A percentile compares a stretch with the other conserved stretches of the same genome.
Conservation (phyloP, 2,113 vertebrate species). For the Miniopterus natalensis region DNA sequence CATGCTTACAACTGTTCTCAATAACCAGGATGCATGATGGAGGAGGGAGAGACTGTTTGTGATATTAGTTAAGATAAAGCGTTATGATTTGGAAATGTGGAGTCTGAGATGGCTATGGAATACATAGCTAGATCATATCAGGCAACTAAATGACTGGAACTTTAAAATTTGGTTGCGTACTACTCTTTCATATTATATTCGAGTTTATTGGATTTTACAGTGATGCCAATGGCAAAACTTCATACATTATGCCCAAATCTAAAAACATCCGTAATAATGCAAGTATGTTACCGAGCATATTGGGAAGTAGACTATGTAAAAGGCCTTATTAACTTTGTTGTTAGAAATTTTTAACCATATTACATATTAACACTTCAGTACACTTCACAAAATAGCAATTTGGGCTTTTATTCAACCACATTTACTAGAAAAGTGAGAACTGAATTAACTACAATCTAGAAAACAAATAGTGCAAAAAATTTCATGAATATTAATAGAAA, state of each 20-base stretch:
- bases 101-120: not conserved
- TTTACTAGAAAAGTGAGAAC: conserved; percentile 73
- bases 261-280: conserved; percentile 57
- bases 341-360: conserved; percentile 75
- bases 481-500: conserved; percentile 81
- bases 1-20: not conserved
- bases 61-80: not conserved
- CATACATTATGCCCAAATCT: conserved; percentile 37
- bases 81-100: not conserved
- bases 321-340: conserved; percentile 70
- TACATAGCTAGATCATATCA: not conserved
- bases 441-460: conserved; percentile 76
- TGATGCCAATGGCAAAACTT: not conserved
- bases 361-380: conserved; percentile 77
- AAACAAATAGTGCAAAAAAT: conserved; percentile 79
- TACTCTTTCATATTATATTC: not conserved
- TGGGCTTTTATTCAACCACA: conserved; percentile 68
- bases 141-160: not conserved
- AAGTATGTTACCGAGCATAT: conserved; percentile 10
- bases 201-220: conserved; percentile 19
- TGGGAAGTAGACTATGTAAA: conserved; percentile 67
- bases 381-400: conserved; percentile 73
- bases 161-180: not conserved
- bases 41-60: not conserved
- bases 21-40: not conserved